Conservation (phyloP, 2,888 invertebrate genomes). For the Macropis europaea region DNA sequence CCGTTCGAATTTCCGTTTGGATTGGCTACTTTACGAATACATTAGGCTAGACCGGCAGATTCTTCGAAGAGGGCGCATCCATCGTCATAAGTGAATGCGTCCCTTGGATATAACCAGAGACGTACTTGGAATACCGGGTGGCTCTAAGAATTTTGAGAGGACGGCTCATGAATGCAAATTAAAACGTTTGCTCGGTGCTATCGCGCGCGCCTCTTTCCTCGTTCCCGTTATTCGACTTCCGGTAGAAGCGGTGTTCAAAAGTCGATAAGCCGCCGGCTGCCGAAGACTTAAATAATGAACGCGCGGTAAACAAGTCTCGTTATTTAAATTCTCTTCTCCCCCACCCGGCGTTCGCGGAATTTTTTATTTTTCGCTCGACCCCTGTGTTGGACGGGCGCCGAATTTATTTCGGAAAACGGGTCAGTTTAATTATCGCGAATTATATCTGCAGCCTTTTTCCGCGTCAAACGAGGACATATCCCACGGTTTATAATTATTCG, state of each 20-base stretch:
- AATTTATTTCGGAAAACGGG: constrained; percentile 1
- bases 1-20: background rate
- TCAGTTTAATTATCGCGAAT: constrained; percentile 19
- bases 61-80: constrained; percentile 62
- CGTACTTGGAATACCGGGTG: constrained; percentile 71
- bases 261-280: constrained; percentile 45
- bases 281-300: constrained; percentile 39
- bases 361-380: background rate
- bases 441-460: background rate
- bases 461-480: constrained; percentile 8
- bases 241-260: constrained; percentile 47
- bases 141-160: constrained; percentile 70
- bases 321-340: constrained; percentile 8
- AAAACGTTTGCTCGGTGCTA: constrained; percentile 70
- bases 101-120: constrained; percentile 64
- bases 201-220: constrained; percentile 40
- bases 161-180: constrained; percentile 78
- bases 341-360: too few species aligned
- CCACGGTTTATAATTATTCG: too few species aligned
- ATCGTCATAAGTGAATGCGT: constrained; percentile 74
- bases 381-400: constrained; percentile 12
- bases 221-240: constrained; percentile 50
- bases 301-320: constrained; percentile 13
- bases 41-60: constrained; percentile 11
- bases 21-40: constrained; percentile 20